A percentile compares a stretch with the other conserved stretches of the same genome.
phyloP scores from a whole-genome alignment of 2,888 invertebrate species.

The Monoplex corrugatus region DNA sequence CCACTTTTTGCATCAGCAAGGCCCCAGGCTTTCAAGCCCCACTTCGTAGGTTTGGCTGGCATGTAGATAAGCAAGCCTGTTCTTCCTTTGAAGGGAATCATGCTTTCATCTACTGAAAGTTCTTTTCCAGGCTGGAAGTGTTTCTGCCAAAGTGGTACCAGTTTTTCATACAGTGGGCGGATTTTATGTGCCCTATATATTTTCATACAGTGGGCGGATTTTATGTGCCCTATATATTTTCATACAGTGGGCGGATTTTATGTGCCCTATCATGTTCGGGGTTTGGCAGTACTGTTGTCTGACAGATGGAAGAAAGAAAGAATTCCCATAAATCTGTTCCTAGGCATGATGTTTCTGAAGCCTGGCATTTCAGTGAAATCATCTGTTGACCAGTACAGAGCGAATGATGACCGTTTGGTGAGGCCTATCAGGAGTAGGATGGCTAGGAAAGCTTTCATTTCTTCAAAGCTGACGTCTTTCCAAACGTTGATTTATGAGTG shows the following conservation, averaged over 20 bases:
- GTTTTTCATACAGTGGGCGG: background rate
- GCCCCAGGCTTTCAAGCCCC: slow-evolving; percentile 11
- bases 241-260: too few species aligned
- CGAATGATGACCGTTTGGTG: background rate
- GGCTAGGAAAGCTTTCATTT: slow-evolving; percentile 2
- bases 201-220: too few species aligned
- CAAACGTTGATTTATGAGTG: background rate
- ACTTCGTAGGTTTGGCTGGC: slow-evolving; percentile 35
- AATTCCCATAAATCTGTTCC: background rate
- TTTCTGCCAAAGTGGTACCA: background rate
- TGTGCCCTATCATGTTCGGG: background rate
- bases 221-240: too few species aligned
- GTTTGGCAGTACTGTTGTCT: slow-evolving; percentile 2
- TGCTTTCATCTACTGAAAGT: slow-evolving; percentile 24
- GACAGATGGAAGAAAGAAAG: background rate
- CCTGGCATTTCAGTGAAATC: background rate
- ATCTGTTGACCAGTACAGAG: background rate
- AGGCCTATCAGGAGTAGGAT: background rate
- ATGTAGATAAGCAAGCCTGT: background rate
- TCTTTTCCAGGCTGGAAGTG: slow-evolving; percentile 2
- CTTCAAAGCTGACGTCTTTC: background rate
- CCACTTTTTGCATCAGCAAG: background rate
- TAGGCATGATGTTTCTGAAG: too few species aligned
- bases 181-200: background rate
- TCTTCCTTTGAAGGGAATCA: slow-evolving; percentile 30